phyloP scores from a whole-genome alignment of 2,113 vertebrate species.

The Ardeotis arabs region DNA sequence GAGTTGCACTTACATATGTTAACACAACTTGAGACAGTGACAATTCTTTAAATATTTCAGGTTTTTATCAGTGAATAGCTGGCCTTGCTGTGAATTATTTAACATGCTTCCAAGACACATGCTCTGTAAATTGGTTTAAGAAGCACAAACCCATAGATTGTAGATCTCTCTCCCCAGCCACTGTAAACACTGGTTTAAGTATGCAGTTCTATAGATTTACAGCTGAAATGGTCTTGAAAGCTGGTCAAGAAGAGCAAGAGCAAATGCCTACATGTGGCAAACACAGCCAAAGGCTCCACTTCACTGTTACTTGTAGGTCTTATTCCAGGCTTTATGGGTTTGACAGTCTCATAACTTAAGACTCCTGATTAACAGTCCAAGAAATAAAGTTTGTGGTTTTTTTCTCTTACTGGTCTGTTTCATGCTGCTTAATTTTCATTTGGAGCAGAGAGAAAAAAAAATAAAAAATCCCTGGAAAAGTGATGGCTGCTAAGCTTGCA shows the following conservation, averaged over 20 bases:
- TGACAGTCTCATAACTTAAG: slow-evolving; percentile 27
- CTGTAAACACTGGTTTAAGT: not conserved
- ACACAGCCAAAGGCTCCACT: not conserved
- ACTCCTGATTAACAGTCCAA: slow-evolving; percentile 6
- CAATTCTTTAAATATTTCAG: not conserved
- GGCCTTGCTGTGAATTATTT: not conserved
- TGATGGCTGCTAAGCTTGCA: not conserved
- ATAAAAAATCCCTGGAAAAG: not conserved
- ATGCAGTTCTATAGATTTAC: not conserved
- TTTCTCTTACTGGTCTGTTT: not conserved
- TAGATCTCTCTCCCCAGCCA: not conserved
- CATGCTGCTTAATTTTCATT: not conserved
- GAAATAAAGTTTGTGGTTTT: not conserved
- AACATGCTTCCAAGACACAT: not conserved
- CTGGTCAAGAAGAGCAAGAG: not conserved
- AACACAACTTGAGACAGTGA: not conserved
- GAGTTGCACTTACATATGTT: not conserved
- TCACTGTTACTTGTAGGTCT: not conserved
- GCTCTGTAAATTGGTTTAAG: not conserved
- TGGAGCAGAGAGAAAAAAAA: not conserved
- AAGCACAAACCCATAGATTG: not conserved
- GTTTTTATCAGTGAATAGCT: not conserved
- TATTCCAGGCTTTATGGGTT: not conserved
- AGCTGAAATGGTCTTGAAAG: not conserved
- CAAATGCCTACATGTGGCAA: not conserved